Evolutionary conservation across 2,888 invertebrate species (phyloP).

Genomic region (Netelia melanura): DNA sequence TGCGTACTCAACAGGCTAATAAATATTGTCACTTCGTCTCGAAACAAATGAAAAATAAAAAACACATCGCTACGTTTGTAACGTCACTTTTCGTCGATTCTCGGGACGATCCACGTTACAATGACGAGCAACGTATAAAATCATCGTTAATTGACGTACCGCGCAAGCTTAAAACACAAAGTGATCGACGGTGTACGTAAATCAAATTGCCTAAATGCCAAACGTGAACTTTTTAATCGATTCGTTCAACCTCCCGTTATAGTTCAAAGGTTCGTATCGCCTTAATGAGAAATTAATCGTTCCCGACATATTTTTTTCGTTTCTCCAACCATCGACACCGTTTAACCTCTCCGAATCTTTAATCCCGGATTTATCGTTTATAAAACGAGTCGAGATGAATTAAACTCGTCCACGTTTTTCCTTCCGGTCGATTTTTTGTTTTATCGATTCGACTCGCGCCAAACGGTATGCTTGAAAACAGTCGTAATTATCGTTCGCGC

Average conservation of each 20-base stretch:
- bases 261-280: neutral
- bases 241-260: neutral
- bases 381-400: too few species aligned
- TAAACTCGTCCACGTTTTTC: too few species aligned
- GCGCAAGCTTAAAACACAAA: neutral
- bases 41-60: slow-evolving; percentile 9
- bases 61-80: neutral
- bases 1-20: slow-evolving; percentile 32
- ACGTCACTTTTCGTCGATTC: neutral
- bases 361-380: neutral
- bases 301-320: slow-evolving; percentile 5
- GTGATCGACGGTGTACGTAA: slow-evolving; percentile 36
- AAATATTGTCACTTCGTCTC: slow-evolving; percentile 25
- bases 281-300: slow-evolving; percentile 23
- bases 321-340: slow-evolving; percentile 9
- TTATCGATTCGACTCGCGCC: too few species aligned
- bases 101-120: neutral
- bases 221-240: slow-evolving; percentile 7
- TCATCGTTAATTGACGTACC: slow-evolving; percentile 16
- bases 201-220: slow-evolving; percentile 31
- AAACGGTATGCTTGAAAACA: too few species aligned
- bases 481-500: slow-evolving; percentile 1
- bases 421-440: too few species aligned
- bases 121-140: neutral
- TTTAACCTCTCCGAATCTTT: neutral